Evolutionary conservation across 2,888 invertebrate genomes (phyloP).

Genomic region (Lissocephala sabroskyi): DNA sequence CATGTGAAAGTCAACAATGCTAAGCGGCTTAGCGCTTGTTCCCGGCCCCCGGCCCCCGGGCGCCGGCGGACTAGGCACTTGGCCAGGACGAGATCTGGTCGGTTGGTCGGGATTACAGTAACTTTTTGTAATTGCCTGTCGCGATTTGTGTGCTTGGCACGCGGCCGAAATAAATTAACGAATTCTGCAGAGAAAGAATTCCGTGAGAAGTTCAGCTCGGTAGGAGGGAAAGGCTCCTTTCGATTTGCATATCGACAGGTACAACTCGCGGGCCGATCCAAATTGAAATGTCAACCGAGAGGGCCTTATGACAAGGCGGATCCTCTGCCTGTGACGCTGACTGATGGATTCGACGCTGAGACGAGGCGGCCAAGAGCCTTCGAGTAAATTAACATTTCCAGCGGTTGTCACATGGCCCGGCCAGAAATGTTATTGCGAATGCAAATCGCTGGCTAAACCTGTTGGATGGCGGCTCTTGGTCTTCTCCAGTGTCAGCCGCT

Average conservation of each 20-base stretch:
- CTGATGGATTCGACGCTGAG: background rate
- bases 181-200: conserved; percentile 23
- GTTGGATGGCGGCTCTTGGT: too few species aligned
- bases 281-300: conserved; percentile 55
- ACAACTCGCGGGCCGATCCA: conserved; percentile 57
- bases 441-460: conserved; percentile 45
- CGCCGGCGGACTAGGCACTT: conserved; percentile 5
- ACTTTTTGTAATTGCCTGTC: conserved; percentile 69
- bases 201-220: background rate
- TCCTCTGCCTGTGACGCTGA: conserved; percentile 1
- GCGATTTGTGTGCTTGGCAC: conserved; percentile 50
- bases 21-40: conserved; percentile 69
- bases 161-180: conserved; percentile 62
- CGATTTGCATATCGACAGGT: conserved; percentile 57
- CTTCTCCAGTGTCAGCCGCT: too few species aligned
- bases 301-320: conserved; percentile 53
- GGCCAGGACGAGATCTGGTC: conserved; percentile 21
- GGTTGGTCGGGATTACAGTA: conserved; percentile 49
- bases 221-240: conserved; percentile 8
- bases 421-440: conserved; percentile 52
- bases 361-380: conserved; percentile 24
- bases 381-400: conserved; percentile 60
- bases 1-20: conserved; percentile 70
- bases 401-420: conserved; percentile 43
- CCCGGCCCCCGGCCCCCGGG: background rate